Evolutionary conservation across 2,113 vertebrate genomes (phyloP).

Genomic region (Trogon surrucura): DNA sequence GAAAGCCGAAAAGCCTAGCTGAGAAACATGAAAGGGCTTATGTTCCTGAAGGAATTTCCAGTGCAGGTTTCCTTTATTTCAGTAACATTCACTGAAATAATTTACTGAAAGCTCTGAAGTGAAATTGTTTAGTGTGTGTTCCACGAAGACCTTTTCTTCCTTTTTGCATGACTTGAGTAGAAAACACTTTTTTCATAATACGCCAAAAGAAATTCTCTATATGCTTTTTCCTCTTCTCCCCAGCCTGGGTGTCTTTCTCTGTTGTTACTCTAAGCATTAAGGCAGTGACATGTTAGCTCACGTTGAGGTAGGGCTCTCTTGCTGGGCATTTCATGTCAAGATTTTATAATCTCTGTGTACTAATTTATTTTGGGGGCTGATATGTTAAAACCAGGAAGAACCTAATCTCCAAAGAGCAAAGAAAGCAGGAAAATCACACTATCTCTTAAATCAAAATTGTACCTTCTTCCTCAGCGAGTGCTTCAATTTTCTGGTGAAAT

Average conservation of each 20-base stretch:
- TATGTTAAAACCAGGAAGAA: not conserved
- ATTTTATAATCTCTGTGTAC: not conserved
- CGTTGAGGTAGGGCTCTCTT: not conserved
- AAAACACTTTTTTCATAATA: constrained; percentile 40
- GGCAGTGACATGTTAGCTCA: not conserved
- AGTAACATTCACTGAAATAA: constrained; percentile 49
- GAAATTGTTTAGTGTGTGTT: constrained; percentile 58
- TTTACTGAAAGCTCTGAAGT: constrained; percentile 48
- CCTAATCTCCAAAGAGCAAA: not conserved
- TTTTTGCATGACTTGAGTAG: constrained; percentile 50
- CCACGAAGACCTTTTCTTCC: constrained; percentile 54
- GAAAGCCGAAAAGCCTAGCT: constrained; percentile 34
- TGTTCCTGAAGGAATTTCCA: constrained; percentile 66
- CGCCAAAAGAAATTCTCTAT: not conserved
- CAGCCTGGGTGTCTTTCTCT: not conserved
- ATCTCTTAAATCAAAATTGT: not conserved
- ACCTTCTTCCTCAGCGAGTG: not conserved
- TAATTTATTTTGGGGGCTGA: not conserved
- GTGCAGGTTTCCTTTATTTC: constrained; percentile 56
- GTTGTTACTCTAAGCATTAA: not conserved
- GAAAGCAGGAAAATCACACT: not conserved
- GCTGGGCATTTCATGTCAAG: not conserved
- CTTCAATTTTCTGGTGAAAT: not conserved
- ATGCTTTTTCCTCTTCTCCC: not conserved
- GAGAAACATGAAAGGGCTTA: constrained; percentile 52